Evolutionary conservation across 2,888 invertebrate genomes (phyloP).

Genomic region (Dyspetes luteomarginatus): DNA sequence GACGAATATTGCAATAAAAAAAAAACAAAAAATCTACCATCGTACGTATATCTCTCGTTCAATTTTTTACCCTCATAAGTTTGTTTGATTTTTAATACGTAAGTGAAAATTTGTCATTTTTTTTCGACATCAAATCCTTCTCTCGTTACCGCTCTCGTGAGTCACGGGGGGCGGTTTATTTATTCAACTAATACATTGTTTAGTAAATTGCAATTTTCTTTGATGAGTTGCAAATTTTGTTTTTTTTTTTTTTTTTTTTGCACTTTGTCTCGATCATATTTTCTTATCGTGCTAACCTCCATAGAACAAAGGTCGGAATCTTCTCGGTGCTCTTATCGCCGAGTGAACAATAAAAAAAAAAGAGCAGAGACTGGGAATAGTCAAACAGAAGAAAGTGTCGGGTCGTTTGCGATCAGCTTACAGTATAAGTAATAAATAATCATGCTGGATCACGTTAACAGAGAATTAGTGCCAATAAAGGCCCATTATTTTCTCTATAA

Average conservation of each 20-base stretch:
- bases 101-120: not conserved
- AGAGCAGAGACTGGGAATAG: not conserved
- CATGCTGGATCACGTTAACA: slow-evolving; percentile 86
- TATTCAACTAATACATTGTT: slow-evolving; percentile 9
- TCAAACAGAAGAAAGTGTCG: slow-evolving; percentile 1
- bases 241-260: not conserved
- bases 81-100: not conserved
- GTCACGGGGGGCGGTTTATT: slow-evolving; percentile 52
- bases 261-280: not conserved
- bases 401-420: not conserved
- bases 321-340: slow-evolving; percentile 44
- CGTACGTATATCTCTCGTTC: not conserved
- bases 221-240: not conserved
- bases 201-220: not conserved
- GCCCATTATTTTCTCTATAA: slow-evolving; percentile 94
- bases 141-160: slow-evolving; percentile 37
- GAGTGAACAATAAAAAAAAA: slow-evolving; percentile 27
- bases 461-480: slow-evolving; percentile 92
- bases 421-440: slow-evolving; percentile 69
- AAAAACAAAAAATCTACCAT: slow-evolving; percentile 2
- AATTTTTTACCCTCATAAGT: not conserved
- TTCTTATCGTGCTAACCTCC: slow-evolving; percentile 17
- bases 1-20: not conserved
- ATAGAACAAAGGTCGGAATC: slow-evolving; percentile 56
- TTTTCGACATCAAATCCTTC: slow-evolving; percentile 19